Conservation (phyloP, 2,888 invertebrate genomes). For the Vesta saturnalis region DNA sequence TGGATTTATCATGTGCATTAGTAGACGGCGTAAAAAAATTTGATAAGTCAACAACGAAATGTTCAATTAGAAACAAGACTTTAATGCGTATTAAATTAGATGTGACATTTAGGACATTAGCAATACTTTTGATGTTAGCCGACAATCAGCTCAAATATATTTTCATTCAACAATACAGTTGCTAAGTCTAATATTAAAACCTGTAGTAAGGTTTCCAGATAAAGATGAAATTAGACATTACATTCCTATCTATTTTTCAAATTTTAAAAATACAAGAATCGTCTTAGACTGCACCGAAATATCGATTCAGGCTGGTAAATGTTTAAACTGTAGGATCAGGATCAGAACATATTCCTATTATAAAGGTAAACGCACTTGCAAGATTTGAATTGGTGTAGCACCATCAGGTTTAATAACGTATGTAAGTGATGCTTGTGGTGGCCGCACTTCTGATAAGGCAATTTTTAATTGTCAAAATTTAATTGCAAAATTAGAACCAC, state of each 20-base stretch:
- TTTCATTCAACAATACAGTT: slow-evolving; percentile 3
- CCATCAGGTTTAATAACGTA: neutral
- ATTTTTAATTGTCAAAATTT: neutral
- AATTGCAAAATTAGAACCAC: neutral
- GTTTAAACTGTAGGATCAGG: slow-evolving; percentile 1
- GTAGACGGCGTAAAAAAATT: neutral
- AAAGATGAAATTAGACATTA: slow-evolving; percentile 1
- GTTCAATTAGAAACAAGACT: neutral
- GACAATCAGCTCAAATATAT: neutral
- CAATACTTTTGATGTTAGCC: too few relatives aligned
- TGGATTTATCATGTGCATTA: slow-evolving; percentile 2
- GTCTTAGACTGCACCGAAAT: slow-evolving; percentile 1
- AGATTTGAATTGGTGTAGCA: neutral
- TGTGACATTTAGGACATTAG: too few relatives aligned
- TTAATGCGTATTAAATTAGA: neutral
- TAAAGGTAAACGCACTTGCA: neutral
- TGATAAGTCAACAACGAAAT: neutral
- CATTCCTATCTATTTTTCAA: neutral
- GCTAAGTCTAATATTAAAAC: slow-evolving; percentile 5
- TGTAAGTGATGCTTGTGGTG: neutral
- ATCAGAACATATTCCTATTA: slow-evolving; percentile 1
- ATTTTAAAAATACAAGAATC: neutral
- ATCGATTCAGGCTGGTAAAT: neutral
- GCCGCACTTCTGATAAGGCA: slow-evolving; percentile 1
- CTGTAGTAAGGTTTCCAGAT: slow-evolving; percentile 1